phyloP scores from a whole-genome alignment of 2,797 vertebrate species.

The Tachyglossus aculeatus region DNA sequence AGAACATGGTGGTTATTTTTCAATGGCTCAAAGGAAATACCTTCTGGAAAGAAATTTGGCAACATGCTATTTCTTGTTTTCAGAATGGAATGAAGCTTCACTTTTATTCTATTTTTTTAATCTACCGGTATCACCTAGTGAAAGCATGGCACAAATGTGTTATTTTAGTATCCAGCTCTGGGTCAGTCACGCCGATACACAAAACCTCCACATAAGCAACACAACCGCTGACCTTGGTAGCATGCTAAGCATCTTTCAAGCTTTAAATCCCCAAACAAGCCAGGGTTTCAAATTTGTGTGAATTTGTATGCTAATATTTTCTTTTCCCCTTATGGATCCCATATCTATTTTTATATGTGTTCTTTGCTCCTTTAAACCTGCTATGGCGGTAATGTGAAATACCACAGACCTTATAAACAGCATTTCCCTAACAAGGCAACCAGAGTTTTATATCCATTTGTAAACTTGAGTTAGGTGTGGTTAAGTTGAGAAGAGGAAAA shows the following conservation, averaged over 20 bases:
- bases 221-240: conserved; percentile 4
- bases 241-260: not conserved
- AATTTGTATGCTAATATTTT: conserved; percentile 33
- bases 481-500: conserved; percentile 33
- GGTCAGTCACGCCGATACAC: not conserved
- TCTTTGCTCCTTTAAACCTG: conserved; percentile 30
- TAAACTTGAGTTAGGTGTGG: conserved; percentile 12
- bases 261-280: conserved; percentile 1
- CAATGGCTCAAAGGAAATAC: conserved; percentile 19
- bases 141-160: not conserved
- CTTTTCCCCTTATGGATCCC: conserved; percentile 16
- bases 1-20: not conserved
- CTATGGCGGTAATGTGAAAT: conserved; percentile 30
- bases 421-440: conserved; percentile 46
- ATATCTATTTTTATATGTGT: conserved; percentile 16
- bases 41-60: conserved; percentile 25
- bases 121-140: not conserved
- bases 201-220: not conserved
- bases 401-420: conserved; percentile 8
- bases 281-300: not conserved
- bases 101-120: conserved; percentile 6
- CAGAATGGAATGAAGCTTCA: conserved; percentile 11
- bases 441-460: conserved; percentile 30
- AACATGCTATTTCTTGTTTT: conserved; percentile 15
- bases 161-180: not conserved